Conservation (phyloP, 1,140 invertebrate genomes). For the Neoseiulus cucumeris region DNA sequence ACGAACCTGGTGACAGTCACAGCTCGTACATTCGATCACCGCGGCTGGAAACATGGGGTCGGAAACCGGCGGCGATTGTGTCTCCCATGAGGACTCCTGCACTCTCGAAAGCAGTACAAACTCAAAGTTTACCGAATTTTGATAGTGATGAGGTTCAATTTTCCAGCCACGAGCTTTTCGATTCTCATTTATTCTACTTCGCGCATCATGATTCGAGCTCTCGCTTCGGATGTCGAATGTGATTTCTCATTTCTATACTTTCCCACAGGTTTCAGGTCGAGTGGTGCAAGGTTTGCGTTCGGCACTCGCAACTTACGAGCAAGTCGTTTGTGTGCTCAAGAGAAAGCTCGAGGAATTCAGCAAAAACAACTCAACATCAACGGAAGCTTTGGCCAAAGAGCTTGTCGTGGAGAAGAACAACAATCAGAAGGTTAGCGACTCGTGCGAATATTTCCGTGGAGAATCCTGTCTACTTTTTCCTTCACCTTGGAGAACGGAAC, state of each 20-base stretch:
- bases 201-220: no score
- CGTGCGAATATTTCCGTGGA: no score
- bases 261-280: not conserved
- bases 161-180: no score
- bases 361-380: not conserved
- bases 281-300: not conserved
- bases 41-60: not conserved
- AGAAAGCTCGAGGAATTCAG: not conserved
- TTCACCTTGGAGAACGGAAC: no score
- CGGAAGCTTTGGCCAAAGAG: not conserved
- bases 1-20: not conserved
- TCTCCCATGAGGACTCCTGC: not conserved
- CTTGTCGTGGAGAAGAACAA: not conserved
- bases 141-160: no score
- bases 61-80: not conserved
- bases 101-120: no score
- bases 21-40: not conserved
- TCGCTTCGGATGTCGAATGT: no score
- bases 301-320: not conserved
- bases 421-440: not conserved
- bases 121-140: no score
- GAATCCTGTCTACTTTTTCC: no score
- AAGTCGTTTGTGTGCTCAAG: not conserved
- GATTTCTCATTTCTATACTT: no score
- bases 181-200: no score